phyloP scores from a whole-genome alignment of 2,888 invertebrate genomes.

The Fragum whitleyi region DNA sequence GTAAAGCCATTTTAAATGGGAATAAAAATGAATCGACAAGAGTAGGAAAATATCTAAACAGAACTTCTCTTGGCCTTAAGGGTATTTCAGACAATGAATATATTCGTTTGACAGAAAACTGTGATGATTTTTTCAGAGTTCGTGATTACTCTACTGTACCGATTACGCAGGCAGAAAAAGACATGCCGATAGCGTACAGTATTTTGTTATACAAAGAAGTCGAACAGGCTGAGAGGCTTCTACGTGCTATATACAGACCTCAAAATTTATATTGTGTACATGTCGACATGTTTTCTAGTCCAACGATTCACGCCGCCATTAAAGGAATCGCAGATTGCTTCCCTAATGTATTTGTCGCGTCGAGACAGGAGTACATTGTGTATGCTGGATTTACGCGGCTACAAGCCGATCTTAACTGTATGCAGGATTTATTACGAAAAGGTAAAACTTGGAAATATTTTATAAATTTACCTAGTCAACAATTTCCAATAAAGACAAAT shows the following conservation, averaged over 20 bases:
- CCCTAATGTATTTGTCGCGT: constrained; percentile 82
- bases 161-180: constrained; percentile 65
- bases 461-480: constrained; percentile 83
- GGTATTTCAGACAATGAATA: constrained; percentile 70
- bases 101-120: constrained; percentile 70
- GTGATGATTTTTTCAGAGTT: constrained; percentile 65
- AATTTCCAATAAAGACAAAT: constrained; percentile 84
- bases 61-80: constrained; percentile 45
- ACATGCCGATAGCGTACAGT: constrained; percentile 81
- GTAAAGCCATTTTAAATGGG: constrained; percentile 69
- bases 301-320: constrained; percentile 66
- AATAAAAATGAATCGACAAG: constrained; percentile 66
- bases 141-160: constrained; percentile 61
- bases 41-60: constrained; percentile 56
- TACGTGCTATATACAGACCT: constrained; percentile 81
- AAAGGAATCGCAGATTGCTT: constrained; percentile 78
- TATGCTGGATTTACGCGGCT: constrained; percentile 83
- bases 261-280: constrained; percentile 84
- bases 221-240: constrained; percentile 77
- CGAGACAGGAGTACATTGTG: constrained; percentile 79
- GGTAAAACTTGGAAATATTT: constrained; percentile 82
- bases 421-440: constrained; percentile 76
- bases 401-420: constrained; percentile 84
- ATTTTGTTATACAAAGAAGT: constrained; percentile 79
- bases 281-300: constrained; percentile 77